phyloP scores from a whole-genome alignment of 2,888 invertebrate species.

The Morpho helenor region DNA sequence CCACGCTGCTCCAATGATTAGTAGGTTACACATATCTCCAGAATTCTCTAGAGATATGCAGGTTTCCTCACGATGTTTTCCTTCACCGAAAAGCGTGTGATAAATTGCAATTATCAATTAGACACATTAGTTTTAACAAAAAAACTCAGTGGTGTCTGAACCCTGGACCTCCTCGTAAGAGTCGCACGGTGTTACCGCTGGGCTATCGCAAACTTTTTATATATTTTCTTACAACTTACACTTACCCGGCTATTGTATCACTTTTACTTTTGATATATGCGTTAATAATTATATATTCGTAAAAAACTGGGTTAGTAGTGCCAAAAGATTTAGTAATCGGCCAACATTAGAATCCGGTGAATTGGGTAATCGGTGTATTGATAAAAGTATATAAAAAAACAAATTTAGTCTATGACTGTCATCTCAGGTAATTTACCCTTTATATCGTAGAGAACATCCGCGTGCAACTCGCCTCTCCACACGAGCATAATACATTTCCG shows the following conservation, averaged over 20 bases:
- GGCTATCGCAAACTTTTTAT: too few relatives aligned
- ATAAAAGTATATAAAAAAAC: background rate
- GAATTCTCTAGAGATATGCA: too few relatives aligned
- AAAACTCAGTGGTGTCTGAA: too few relatives aligned
- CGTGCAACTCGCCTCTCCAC: background rate
- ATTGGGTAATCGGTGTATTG: conserved; percentile 27
- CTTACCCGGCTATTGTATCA: conserved; percentile 19
- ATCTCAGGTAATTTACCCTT: conserved; percentile 1
- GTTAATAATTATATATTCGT: conserved; percentile 21
- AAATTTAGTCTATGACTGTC: too few relatives aligned
- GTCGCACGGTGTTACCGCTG: too few relatives aligned
- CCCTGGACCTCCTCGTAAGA: too few relatives aligned
- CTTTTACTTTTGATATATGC: conserved; percentile 19
- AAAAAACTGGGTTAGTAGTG: conserved; percentile 33
- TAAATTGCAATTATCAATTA: too few relatives aligned
- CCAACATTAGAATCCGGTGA: conserved; percentile 30
- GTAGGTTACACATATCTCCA: too few relatives aligned
- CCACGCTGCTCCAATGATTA: too few relatives aligned
- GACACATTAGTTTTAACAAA: too few relatives aligned
- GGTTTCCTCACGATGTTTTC: too few relatives aligned
- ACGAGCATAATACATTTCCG: conserved; percentile 25
- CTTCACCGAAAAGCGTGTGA: too few relatives aligned
- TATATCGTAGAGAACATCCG: conserved; percentile 16
- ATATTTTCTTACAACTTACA: conserved; percentile 6
- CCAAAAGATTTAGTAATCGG: conserved; percentile 31